These are phyloP conservation scores for Carduelis carduelis DNA, from an alignment of 2,797 vertebrate genomes.

Conservation along the genomic window DNA sequence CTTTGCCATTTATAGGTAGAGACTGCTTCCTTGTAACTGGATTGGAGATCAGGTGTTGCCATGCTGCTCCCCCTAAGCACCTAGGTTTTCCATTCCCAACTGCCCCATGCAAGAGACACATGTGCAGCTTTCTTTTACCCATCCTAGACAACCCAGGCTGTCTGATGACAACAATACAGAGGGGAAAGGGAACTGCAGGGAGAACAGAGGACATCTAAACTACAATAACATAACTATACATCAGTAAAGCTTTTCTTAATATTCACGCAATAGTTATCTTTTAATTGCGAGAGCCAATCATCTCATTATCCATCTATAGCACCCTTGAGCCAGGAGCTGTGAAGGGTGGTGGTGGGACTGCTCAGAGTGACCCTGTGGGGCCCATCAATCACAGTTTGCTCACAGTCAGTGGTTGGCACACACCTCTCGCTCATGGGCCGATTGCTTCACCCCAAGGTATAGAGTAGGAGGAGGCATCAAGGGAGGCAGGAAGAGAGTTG, in stretches of 20 bases:
- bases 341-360: rapidly evolving
- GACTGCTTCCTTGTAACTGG: not conserved
- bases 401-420: not conserved
- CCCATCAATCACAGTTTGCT: not conserved
- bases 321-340: not conserved
- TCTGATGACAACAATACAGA: not conserved
- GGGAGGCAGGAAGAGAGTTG: not conserved
- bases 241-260: not conserved
- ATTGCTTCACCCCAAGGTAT: not conserved
- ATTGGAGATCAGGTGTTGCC: not conserved
- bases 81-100: not conserved
- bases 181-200: not conserved
- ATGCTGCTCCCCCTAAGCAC: not conserved
- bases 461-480: not conserved
- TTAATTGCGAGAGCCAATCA: not conserved
- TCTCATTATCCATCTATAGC: not conserved
- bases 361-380: not conserved
- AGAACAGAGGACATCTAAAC: not conserved
- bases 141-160: not conserved
- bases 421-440: rapidly evolving
- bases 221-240: not conserved
- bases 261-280: not conserved
- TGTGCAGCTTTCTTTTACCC: not conserved
- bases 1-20: not conserved
- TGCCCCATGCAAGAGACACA: not conserved